Percentiles rank a stretch among this genome's conserved stretches.
phyloP scores from a whole-genome alignment of 2,113 vertebrate genomes.

The Nycticebus coucang region DNA sequence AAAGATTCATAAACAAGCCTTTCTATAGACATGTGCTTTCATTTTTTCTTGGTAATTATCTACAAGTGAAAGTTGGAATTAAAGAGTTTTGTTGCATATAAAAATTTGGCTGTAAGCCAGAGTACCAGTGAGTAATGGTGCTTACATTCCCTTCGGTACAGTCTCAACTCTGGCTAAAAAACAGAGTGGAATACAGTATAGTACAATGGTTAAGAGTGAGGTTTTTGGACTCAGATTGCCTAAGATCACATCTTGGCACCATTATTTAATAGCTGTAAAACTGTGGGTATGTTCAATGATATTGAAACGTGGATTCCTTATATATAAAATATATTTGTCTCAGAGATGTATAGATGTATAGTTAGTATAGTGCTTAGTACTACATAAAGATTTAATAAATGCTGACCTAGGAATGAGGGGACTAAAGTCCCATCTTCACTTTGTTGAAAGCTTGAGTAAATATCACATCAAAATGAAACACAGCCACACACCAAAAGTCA shows the following conservation, averaged over 20 bases:
- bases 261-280: conserved; percentile 8
- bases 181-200: not conserved
- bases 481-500: not conserved
- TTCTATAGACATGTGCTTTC: conserved; percentile 12
- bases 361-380: not conserved
- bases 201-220: not conserved
- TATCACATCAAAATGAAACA: conserved; percentile 38
- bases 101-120: not conserved
- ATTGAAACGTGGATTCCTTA: not conserved
- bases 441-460: not conserved
- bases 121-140: not conserved
- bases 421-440: not conserved
- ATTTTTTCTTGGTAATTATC: not conserved
- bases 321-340: not conserved
- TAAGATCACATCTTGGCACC: not conserved
- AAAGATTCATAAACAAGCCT: conserved; percentile 6
- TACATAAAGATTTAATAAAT: conserved; percentile 48
- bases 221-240: not conserved
- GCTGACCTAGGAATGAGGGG: not conserved
- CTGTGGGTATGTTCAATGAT: not conserved
- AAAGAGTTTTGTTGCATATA: not conserved
- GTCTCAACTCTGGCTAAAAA: not conserved
- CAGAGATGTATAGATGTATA: not conserved
- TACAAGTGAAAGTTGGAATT: not conserved
- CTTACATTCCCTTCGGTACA: not conserved